A percentile compares a stretch with the other conserved stretches of the same genome.
phyloP scores from a whole-genome alignment of 2,888 invertebrate genomes.

The Linnaemya tessellans region DNA sequence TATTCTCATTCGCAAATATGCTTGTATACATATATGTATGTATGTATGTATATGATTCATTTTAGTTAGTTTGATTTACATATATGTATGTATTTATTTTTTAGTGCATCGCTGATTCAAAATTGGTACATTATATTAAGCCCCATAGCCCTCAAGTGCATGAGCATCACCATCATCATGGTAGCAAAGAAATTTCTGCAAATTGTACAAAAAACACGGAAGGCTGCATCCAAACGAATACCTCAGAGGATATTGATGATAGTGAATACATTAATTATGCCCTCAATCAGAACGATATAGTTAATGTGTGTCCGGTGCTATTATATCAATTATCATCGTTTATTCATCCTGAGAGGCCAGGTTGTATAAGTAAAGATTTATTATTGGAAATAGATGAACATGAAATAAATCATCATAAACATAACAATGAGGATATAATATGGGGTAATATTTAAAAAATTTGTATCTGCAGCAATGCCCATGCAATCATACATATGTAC shows the following conservation, averaged over 20 bases:
- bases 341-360: slow-evolving; percentile 84
- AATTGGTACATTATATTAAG: slow-evolving; percentile 78
- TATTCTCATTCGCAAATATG: too few relatives aligned
- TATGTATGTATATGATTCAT: background rate
- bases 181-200: slow-evolving; percentile 46
- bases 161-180: slow-evolving; percentile 50
- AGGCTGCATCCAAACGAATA: slow-evolving; percentile 69
- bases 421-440: slow-evolving; percentile 75
- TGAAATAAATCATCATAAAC: slow-evolving; percentile 67
- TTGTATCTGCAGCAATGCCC: background rate
- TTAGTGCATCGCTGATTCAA: slow-evolving; percentile 77
- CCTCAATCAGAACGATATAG: slow-evolving; percentile 76
- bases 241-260: slow-evolving; percentile 61
- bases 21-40: background rate
- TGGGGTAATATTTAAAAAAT: slow-evolving; percentile 75
- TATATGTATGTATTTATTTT: background rate
- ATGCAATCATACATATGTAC: background rate
- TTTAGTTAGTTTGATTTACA: too few relatives aligned
- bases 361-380: slow-evolving; percentile 84
- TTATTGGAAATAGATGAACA: slow-evolving; percentile 76
- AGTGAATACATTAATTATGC: slow-evolving; percentile 72
- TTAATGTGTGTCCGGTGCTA: slow-evolving; percentile 87
- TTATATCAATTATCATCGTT: slow-evolving; percentile 87
- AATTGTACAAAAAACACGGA: slow-evolving; percentile 74
- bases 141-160: slow-evolving; percentile 74